Base-by-base conservation (phyloP, 35 echinoderm and acorn worm species). In the Lytechinus pictus region DNA sequence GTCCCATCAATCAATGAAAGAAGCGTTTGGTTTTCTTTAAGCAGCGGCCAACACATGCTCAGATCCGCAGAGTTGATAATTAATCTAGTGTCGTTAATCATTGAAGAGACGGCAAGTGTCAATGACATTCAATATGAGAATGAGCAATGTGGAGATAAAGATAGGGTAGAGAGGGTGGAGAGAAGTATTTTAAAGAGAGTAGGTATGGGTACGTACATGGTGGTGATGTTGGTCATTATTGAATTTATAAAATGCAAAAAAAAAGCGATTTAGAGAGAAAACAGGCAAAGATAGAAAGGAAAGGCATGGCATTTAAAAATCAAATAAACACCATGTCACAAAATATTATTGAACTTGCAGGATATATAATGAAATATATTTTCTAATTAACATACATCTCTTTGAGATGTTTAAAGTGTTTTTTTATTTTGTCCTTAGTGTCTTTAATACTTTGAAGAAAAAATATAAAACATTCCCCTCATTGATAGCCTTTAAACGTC, bases 71-170 rank as follows among this genome's bases (percentile, higher is more conserved):
- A 79, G 66, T 79, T 79, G 66, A 79, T 79, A 79, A 79, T 79
- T 79, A 79, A 79, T 79, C 66, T 79, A 79, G 66, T 79, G 66
- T 79, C 66, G 66, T 79, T 79, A 79, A 79, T 79, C 66, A 79
- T 79, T 79, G 66, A 79, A 79, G 66, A 79, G 19, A 79, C 19
- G 66, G 66, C 66, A 79, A 79, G 66, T 79, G 66, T 79, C 66
- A 79, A 0, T 79, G 66, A 79, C 66, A n/a, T n/a, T 79, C 66
- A 79, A 24, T 79, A 79, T 79, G 19, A 79, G 66, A 79, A 79
- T 79, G 66, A 79, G 66, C 6, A 24, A 79, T 79, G 19, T 16
- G 66, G 66, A 79, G 66, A 79, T 24, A 3, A 24, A 79, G 19
- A 79, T 79, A 19, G 19, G n/a, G 66, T 6, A 7, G 19, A 16